A percentile compares a stretch with the other conserved stretches of the same genome.
Conservation (phyloP, 2,888 invertebrate species). For the Lottia gigantea region DNA sequence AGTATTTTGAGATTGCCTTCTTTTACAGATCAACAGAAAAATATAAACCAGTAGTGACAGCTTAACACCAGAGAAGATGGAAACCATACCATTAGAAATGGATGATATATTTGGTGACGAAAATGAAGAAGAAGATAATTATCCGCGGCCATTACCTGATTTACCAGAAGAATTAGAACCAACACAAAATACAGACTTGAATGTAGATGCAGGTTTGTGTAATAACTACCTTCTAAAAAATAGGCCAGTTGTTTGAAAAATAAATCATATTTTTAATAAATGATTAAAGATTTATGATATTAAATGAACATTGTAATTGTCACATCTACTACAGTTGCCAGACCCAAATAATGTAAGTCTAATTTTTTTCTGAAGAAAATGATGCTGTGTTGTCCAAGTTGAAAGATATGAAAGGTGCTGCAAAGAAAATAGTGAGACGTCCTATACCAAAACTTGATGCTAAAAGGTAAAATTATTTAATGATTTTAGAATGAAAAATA, state of each 20-base stretch:
- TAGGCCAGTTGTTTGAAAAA: no score
- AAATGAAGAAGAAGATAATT: constrained; percentile 44
- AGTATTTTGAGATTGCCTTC: no score
- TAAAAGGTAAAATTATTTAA: constrained; percentile 48
- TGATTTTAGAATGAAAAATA: no score
- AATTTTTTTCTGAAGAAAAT: constrained; percentile 41
- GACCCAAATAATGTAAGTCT: no score
- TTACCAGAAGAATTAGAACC: constrained; percentile 40
- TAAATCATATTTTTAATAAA: no score
- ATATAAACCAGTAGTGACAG: no score
- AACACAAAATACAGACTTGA: constrained; percentile 24
- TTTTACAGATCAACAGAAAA: no score
- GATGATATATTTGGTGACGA: constrained; percentile 58
- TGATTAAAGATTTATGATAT: no score
- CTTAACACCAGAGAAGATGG: constrained; percentile 37
- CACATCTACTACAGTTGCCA: no score
- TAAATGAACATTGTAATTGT: no score
- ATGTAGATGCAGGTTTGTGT: constrained; percentile 18
- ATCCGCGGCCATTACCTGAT: constrained; percentile 45
- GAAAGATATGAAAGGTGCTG: constrained; percentile 63
- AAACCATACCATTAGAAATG: constrained; percentile 51
- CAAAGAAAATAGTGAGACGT: constrained; percentile 57
- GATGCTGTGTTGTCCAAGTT: constrained; percentile 54
- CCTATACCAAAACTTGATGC: constrained; percentile 64
- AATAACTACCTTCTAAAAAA: no score